phyloP scores from a whole-genome alignment of 2,888 invertebrate species.

The Apoderus coryli region DNA sequence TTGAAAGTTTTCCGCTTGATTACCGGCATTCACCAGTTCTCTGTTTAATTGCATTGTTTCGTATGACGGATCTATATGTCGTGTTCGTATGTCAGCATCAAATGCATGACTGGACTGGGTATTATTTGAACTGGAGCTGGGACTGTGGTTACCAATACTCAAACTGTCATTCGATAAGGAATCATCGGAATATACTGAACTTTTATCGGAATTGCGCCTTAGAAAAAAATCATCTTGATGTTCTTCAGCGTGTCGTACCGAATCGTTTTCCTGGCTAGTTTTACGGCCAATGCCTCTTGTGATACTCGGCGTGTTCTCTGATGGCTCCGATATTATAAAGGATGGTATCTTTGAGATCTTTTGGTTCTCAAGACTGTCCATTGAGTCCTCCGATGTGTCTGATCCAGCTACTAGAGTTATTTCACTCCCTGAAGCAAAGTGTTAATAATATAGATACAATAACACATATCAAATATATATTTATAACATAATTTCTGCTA shows the following conservation, averaged over 20 bases:
- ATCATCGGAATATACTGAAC: constrained; percentile 56
- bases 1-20: constrained; percentile 24
- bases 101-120: constrained; percentile 29
- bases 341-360: constrained; percentile 36
- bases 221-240: constrained; percentile 34
- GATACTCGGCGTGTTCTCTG: constrained; percentile 64
- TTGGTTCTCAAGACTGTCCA: constrained; percentile 51
- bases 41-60: constrained; percentile 28
- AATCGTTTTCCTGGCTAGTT: constrained; percentile 47
- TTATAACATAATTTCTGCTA: too few relatives aligned
- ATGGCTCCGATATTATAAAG: constrained; percentile 59
- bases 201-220: constrained; percentile 53
- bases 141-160: constrained; percentile 32
- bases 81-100: constrained; percentile 25
- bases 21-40: constrained; percentile 26
- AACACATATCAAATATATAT: too few relatives aligned
- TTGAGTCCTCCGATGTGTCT: constrained; percentile 58
- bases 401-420: constrained; percentile 60
- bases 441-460: too few relatives aligned
- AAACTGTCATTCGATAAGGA: constrained; percentile 52
- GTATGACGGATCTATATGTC: constrained; percentile 23
- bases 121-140: constrained; percentile 30
- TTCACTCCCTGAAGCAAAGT: constrained; percentile 57
- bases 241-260: constrained; percentile 12
- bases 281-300: constrained; percentile 51